These are phyloP conservation scores for Pampusana beccarii DNA, from an alignment of 2,113 vertebrate genomes.

Conservation along the genomic window DNA sequence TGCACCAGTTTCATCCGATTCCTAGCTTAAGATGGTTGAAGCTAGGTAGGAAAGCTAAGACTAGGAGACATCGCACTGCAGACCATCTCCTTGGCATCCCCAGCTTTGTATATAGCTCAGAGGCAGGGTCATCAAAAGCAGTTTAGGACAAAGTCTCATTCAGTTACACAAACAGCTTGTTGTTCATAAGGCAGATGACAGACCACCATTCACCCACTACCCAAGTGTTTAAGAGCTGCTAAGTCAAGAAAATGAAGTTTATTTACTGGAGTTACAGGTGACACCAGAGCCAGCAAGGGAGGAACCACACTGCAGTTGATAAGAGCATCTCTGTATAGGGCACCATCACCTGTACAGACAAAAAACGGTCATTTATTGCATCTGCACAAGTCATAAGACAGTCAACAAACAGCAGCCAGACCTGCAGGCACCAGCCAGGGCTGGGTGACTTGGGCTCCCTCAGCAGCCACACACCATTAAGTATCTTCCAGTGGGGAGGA, in stretches of 20 bases:
- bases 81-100: neutral
- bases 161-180: neutral
- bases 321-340: constrained; percentile 84
- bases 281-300: constrained; percentile 80
- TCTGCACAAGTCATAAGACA: neutral
- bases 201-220: neutral
- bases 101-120: neutral
- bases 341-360: constrained; percentile 81
- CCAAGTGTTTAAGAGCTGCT: neutral
- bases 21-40: neutral
- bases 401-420: neutral
- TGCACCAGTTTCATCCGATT: neutral
- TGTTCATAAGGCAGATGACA: neutral
- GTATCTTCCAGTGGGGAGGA: neutral
- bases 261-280: constrained; percentile 84
- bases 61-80: neutral
- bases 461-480: neutral
- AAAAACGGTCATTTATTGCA: neutral
- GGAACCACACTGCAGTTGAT: constrained; percentile 82
- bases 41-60: neutral
- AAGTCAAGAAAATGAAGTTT: neutral
- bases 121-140: neutral
- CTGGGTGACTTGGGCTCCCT: neutral
- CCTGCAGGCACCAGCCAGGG: neutral
- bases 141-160: neutral